A percentile compares a stretch with the other conserved stretches of the same genome.
phyloP scores from a whole-genome alignment of 64 coral and sea anemone species.

The Pocillopora verrucosa region DNA sequence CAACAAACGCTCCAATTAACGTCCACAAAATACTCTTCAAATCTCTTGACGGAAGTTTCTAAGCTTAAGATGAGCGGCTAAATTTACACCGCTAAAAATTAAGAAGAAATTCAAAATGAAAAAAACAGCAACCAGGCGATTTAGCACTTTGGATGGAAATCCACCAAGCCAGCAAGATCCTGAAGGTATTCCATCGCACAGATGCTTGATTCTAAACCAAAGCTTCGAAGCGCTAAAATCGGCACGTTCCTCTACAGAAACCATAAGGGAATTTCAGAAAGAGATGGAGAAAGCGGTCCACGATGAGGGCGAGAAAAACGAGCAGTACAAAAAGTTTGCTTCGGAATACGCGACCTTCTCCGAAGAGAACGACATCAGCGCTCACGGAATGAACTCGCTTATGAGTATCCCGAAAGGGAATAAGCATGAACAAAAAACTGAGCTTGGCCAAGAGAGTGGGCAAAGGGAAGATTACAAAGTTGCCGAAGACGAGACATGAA shows the following conservation, averaged over 20 bases:
- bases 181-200: conserved; percentile 48
- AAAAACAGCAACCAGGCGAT: not conserved
- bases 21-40: not conserved
- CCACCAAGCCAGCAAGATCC: conserved; percentile 16
- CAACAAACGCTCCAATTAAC: conserved; percentile 10
- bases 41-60: not conserved
- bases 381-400: conserved; percentile 2
- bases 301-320: conserved; percentile 36
- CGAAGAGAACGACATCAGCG: conserved; percentile 3
- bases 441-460: not conserved
- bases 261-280: conserved; percentile 18
- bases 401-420: not conserved
- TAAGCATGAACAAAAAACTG: not conserved
- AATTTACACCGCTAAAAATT: not conserved
- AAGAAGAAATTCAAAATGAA: conserved; percentile 2
- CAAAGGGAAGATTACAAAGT: not conserved
- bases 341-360: conserved; percentile 3
- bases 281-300: conserved; percentile 3
- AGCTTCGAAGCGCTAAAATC: conserved; percentile 65
- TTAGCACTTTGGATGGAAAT: not conserved
- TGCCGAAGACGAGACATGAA: not conserved
- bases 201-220: conserved; percentile 44
- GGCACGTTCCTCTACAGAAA: conserved; percentile 53
- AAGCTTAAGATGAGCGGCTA: not conserved
- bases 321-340: not conserved